phyloP scores from a whole-genome alignment of 2,797 vertebrate genomes.

The Vultur gryphus region DNA sequence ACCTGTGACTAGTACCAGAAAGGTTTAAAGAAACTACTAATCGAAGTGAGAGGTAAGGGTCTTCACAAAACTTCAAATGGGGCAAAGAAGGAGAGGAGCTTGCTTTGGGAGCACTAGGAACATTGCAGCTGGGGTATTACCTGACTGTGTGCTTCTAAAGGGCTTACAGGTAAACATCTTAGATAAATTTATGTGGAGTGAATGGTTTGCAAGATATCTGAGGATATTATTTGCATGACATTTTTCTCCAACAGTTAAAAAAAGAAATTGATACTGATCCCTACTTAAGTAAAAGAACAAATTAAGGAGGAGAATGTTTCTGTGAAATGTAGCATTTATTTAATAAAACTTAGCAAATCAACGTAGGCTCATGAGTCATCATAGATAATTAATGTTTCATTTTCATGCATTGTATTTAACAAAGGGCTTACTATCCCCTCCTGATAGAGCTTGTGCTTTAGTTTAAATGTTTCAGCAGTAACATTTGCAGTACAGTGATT shows the following conservation, averaged over 20 bases:
- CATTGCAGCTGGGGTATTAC: neutral
- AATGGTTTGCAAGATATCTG: neutral
- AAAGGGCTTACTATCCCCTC: neutral
- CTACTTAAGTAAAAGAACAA: neutral
- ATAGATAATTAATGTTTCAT: neutral
- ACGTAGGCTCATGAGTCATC: neutral
- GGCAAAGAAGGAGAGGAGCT: neutral
- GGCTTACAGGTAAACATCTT: neutral
- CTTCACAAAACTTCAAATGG: neutral
- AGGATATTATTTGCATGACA: neutral
- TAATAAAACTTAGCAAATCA: constrained; percentile 4
- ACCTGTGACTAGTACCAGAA: neutral
- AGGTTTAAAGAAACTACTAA: neutral
- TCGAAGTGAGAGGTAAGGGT: neutral
- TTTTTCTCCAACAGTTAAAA: neutral
- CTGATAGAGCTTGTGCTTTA: neutral
- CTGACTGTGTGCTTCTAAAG: neutral
- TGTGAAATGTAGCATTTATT: constrained; percentile 10
- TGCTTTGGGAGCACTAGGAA: neutral
- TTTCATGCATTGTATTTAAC: neutral
- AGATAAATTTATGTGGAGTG: neutral
- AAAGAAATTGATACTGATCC: neutral
- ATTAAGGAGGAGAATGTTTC: neutral
- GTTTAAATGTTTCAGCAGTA: neutral
- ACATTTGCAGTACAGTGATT: neutral